These are phyloP conservation scores for Erebia ligea DNA, from an alignment of 2,888 invertebrate genomes.

Conservation along the genomic window DNA sequence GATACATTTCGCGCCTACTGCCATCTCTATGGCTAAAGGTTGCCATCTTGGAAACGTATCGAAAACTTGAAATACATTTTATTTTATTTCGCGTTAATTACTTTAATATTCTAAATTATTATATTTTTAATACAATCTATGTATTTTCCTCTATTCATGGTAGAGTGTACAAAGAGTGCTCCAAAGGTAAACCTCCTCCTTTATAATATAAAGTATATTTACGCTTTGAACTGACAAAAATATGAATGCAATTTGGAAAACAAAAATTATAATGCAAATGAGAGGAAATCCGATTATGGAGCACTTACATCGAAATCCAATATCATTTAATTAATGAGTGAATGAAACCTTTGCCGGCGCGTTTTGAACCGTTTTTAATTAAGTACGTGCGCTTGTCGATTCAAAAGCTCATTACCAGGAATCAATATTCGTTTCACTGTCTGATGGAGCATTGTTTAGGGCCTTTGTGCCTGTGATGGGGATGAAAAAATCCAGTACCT, in stretches of 20 bases:
- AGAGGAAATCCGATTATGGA: slow-evolving; percentile 32
- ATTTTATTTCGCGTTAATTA: too few relatives aligned
- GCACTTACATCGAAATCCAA: slow-evolving; percentile 35
- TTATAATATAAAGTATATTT: too few relatives aligned
- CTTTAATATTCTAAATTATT: too few relatives aligned
- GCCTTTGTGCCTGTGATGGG: too few relatives aligned
- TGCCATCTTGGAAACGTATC: too few relatives aligned
- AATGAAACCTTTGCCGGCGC: slow-evolving; percentile 29
- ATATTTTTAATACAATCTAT: too few relatives aligned
- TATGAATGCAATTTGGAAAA: slow-evolving; percentile 16
- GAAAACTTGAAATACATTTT: too few relatives aligned
- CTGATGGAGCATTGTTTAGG: slow-evolving; percentile 43
- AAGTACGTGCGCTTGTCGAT: slow-evolving; percentile 33
- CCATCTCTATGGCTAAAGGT: too few relatives aligned
- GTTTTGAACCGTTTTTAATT: slow-evolving; percentile 41
- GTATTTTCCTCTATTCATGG: too few relatives aligned
- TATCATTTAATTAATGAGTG: slow-evolving; percentile 30
- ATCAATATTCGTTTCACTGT: slow-evolving; percentile 41
- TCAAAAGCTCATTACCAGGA: slow-evolving; percentile 39
- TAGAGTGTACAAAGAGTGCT: too few relatives aligned
- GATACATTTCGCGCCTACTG: too few relatives aligned
- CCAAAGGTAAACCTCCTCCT: too few relatives aligned
- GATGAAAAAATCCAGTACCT: not conserved
- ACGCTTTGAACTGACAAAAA: slow-evolving; percentile 1
- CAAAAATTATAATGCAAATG: slow-evolving; percentile 27